Conservation (phyloP, 2,888 invertebrate genomes). For the Eilema sororculum region DNA sequence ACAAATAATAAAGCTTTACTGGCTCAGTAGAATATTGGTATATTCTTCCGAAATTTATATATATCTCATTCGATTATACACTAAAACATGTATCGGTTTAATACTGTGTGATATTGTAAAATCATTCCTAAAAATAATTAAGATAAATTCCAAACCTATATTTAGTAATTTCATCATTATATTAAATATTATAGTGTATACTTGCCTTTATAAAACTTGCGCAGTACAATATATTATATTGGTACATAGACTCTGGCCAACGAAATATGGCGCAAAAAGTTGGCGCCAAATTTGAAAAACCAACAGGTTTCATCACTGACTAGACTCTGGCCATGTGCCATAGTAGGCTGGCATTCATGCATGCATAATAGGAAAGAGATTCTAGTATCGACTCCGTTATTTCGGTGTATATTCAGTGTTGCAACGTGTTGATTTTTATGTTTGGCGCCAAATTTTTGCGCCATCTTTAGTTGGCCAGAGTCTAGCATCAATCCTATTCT, state of each 20-base stretch:
- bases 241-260: neutral
- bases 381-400: too few relatives aligned
- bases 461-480: too few relatives aligned
- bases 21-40: slow-evolving; percentile 17
- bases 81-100: neutral
- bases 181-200: neutral
- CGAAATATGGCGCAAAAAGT: too few relatives aligned
- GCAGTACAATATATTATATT: neutral
- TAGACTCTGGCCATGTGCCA: too few relatives aligned
- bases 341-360: too few relatives aligned
- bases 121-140: slow-evolving; percentile 16
- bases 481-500: slow-evolving; percentile 10
- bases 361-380: too few relatives aligned
- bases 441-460: too few relatives aligned
- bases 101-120: slow-evolving; percentile 12
- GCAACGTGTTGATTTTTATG: too few relatives aligned
- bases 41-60: slow-evolving; percentile 61
- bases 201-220: slow-evolving; percentile 5
- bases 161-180: neutral
- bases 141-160: neutral
- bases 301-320: too few relatives aligned
- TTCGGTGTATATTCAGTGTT: too few relatives aligned
- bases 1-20: slow-evolving; percentile 16
- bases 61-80: neutral
- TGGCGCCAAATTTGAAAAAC: too few relatives aligned